Base-by-base conservation (phyloP, 2,797 vertebrate species). In the Setipinna tenuifilis region DNA sequence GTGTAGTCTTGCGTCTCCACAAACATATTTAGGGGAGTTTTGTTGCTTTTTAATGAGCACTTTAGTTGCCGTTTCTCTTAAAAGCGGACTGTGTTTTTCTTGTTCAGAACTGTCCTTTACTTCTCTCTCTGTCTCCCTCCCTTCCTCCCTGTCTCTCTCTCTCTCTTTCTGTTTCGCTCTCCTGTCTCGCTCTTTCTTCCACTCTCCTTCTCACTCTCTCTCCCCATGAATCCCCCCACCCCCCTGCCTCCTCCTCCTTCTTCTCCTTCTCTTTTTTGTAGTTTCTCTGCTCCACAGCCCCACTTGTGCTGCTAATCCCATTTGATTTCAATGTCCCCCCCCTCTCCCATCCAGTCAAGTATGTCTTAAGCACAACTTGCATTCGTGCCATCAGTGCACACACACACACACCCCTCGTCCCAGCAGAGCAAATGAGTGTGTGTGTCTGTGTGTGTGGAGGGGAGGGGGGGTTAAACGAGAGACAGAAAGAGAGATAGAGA, bases 281-380 rank as follows among this genome's bases (percentile, higher is more conserved):
- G 50, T 54, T 54, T 14, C 31, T 14, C 68, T 75, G 31, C 28
- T 6, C 16, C 62, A 28, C 62, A 41, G 6, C 87, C 89, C 86
- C 87, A 3, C 91, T 92, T 91, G 92, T 93, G 92, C 95, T 95
- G 94, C 88, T 96, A 95, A 95, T 95, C 94, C 93, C 92, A 94
- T 95, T 93, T 95, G 94, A 94, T 93, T 94, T 89, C 83, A 84
- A 93, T 93, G 92, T 93, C 92, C 94, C 50, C 50, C 93, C 91
- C 88, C 88, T 78, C 71, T 93, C 91, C 92, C 90, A 91, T 94
- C 93, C 89, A 85, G 87, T 61, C 83, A 93, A 93, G 94, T 95
- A 95, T 94, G 93, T 91, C 91, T 93, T 89, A 87, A 89, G 90
- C 93, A 88, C 86, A 78, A 44, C 31, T 78, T 0, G 23, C 88